A percentile compares a stretch with the other conserved stretches of the same genome.
phyloP scores from a whole-genome alignment of 2,113 vertebrate genomes.

The Cyanistes caeruleus region DNA sequence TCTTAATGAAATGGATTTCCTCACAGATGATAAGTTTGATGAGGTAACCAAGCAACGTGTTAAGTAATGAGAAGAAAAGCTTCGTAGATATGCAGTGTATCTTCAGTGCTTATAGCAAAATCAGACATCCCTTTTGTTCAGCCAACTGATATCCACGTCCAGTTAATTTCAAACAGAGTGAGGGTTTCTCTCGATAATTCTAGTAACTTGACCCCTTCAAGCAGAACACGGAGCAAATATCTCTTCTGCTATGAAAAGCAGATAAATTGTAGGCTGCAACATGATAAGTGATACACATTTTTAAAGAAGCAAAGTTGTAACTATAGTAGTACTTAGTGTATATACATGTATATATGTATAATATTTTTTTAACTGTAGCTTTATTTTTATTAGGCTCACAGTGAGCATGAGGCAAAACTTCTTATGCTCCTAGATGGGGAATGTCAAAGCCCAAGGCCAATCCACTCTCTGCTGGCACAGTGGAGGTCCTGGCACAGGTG shows the following conservation, averaged over 20 bases:
- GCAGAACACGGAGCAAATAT: neutral
- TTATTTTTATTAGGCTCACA: neutral
- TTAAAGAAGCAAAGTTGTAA: neutral
- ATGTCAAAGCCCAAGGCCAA: neutral
- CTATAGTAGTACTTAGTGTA: neutral
- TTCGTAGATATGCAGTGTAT: neutral
- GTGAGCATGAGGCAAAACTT: neutral
- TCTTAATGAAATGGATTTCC: neutral
- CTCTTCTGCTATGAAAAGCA: neutral
- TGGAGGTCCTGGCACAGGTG: neutral
- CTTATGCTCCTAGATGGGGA: neutral
- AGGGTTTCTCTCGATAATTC: neutral
- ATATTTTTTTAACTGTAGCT: neutral
- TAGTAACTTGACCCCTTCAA: neutral
- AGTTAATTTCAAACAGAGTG: neutral
- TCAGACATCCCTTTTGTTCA: constrained; percentile 29
- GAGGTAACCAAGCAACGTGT: constrained; percentile 54
- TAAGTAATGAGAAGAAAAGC: constrained; percentile 49
- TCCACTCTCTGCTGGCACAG: neutral
- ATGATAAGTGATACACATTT: neutral
- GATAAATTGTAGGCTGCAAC: neutral
- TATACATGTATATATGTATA: rapidly evolving
- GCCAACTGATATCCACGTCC: neutral
- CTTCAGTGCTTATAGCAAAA: neutral
- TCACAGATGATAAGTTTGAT: constrained; percentile 22